phyloP scores from a whole-genome alignment of 2,888 invertebrate species.

The Megamerina dolium region DNA sequence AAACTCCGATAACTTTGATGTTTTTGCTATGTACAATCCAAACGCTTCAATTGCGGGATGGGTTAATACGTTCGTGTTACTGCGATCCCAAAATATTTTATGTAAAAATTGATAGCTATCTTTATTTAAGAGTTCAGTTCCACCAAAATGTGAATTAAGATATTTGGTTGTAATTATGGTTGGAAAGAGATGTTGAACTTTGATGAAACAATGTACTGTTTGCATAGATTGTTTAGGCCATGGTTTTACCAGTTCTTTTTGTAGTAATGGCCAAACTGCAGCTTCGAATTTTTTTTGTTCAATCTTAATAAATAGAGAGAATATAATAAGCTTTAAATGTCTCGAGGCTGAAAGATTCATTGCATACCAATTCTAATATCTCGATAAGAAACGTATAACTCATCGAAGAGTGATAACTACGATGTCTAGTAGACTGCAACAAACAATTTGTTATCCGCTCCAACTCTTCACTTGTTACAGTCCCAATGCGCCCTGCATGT shows the following conservation, averaged over 20 bases:
- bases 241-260: conserved; percentile 57
- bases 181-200: conserved; percentile 50
- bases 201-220: conserved; percentile 58
- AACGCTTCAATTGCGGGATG: conserved; percentile 64
- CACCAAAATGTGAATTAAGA: conserved; percentile 55
- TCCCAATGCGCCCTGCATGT: conserved; percentile 56
- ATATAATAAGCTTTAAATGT: background rate
- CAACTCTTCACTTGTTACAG: conserved; percentile 51
- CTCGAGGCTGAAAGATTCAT: background rate
- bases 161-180: conserved; percentile 52
- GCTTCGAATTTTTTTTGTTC: conserved; percentile 54
- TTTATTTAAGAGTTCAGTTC: conserved; percentile 54
- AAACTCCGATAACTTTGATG: conserved; percentile 53
- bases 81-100: conserved; percentile 58
- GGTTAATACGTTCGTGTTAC: conserved; percentile 45
- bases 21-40: conserved; percentile 53
- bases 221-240: conserved; percentile 62
- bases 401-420: conserved; percentile 39
- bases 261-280: conserved; percentile 57
- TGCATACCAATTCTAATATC: conserved; percentile 53
- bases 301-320: conserved; percentile 43
- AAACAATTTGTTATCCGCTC: conserved; percentile 49
- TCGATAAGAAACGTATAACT: conserved; percentile 59
- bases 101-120: conserved; percentile 55
- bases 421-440: conserved; percentile 28